phyloP scores from a whole-genome alignment of 1,140 invertebrate genomes.

The Venturia canescens region DNA sequence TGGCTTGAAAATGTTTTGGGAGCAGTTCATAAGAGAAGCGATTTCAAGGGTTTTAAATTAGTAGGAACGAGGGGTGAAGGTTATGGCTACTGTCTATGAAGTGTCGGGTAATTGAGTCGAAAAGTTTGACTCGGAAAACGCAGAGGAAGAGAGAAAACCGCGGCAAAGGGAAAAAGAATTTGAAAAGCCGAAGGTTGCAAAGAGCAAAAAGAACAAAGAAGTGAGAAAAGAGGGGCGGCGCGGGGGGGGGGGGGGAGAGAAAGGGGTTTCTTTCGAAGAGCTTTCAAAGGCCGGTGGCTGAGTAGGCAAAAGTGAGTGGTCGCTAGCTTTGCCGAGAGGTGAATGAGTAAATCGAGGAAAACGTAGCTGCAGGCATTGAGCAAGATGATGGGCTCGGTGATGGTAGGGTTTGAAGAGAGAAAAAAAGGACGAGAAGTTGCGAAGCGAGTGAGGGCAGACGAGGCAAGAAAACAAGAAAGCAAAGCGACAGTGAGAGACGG shows the following conservation, averaged over 20 bases:
- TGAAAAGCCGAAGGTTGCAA: too few relatives aligned
- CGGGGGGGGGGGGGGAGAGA: not conserved
- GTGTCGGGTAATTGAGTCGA: too few relatives aligned
- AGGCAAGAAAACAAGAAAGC: conserved; percentile 41
- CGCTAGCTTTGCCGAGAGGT: not conserved
- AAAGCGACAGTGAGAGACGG: not conserved
- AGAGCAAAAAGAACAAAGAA: not conserved
- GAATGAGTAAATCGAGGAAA: not conserved
- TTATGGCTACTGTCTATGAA: too few relatives aligned
- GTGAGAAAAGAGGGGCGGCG: not conserved
- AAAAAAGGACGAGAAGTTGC: not conserved
- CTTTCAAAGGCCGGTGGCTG: not conserved
- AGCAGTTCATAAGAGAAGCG: too few relatives aligned
- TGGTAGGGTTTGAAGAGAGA: conserved; percentile 23
- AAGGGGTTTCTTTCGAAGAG: not conserved
- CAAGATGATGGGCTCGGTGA: not conserved
- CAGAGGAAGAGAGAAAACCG: too few relatives aligned
- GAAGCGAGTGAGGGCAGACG: not conserved
- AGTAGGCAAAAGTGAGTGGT: conserved; percentile 3
- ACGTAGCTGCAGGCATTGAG: not conserved
- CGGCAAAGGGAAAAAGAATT: too few relatives aligned
- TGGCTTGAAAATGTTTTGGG: too few relatives aligned
- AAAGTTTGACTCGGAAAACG: too few relatives aligned
- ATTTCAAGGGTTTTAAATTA: too few relatives aligned
- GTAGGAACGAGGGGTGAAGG: too few relatives aligned